A percentile compares a stretch with the other conserved stretches of the same genome.
Evolutionary conservation across 2,113 vertebrate genomes (phyloP).

Genomic region (Podarcis raffonei): DNA sequence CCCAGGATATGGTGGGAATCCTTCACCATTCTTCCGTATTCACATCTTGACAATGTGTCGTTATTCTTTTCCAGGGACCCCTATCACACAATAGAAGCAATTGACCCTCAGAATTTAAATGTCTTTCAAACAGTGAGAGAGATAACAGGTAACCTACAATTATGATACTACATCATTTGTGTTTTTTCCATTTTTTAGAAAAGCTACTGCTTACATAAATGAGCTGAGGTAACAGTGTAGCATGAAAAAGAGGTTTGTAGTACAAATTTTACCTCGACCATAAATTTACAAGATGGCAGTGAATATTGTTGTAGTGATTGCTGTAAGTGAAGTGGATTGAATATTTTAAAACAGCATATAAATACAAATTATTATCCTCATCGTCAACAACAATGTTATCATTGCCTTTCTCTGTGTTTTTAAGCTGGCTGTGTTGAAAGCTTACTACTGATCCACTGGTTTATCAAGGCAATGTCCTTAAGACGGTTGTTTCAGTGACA

Average conservation of each 20-base stretch:
- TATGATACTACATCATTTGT: neutral
- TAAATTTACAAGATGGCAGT: neutral
- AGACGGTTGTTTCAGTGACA: neutral
- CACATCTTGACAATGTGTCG: slow-evolving; percentile 1
- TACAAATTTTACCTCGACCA: neutral
- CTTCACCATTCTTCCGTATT: neutral
- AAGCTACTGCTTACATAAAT: neutral
- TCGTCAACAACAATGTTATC: no score
- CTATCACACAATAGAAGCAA: slow-evolving; percentile 90
- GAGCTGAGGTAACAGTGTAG: no score
- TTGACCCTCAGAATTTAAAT: slow-evolving; percentile 93
- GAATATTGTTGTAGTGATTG: neutral
- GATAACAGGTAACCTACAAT: slow-evolving; percentile 88
- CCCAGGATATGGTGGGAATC: neutral
- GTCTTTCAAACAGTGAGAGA: slow-evolving; percentile 94
- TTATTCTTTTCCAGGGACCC: slow-evolving; percentile 84
- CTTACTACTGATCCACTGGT: neutral
- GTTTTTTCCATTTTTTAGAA: neutral
- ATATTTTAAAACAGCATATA: neutral
- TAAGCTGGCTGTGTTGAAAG: neutral
- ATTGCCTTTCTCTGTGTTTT: neutral
- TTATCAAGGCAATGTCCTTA: neutral
- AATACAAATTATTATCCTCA: neutral
- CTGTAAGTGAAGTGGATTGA: neutral
- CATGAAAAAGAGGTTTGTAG: neutral